Conservation (phyloP, 2,888 invertebrate species). For the Ornithoptera priamus region DNA sequence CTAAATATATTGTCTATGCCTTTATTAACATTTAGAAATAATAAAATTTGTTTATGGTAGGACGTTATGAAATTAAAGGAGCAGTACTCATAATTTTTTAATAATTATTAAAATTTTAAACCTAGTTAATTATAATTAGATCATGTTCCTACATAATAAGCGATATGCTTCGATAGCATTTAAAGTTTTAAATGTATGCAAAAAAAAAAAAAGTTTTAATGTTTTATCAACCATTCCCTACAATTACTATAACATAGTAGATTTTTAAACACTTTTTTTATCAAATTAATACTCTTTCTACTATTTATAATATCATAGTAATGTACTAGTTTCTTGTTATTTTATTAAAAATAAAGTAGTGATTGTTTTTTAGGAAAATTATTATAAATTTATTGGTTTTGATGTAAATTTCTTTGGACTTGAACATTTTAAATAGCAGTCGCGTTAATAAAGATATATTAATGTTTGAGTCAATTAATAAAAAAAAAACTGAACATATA, state of each 20-base stretch:
- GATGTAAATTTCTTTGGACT: no score
- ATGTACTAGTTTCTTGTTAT: no score
- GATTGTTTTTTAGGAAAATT: no score
- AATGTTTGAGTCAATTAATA: slow-evolving; percentile 5
- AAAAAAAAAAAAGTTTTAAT: neutral
- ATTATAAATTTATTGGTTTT: no score
- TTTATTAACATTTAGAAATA: slow-evolving; percentile 3
- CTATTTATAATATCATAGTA: no score
- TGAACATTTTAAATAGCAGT: no score
- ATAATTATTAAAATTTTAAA: neutral
- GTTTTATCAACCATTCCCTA: neutral
- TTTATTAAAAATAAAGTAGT: no score
- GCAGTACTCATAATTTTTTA: neutral
- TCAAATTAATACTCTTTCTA: no score
- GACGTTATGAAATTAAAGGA: neutral
- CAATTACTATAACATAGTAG: neutral
- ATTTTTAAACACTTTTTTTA: no score
- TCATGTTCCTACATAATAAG: slow-evolving; percentile 6
- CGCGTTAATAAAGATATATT: neutral
- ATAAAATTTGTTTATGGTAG: slow-evolving; percentile 6
- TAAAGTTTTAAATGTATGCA: neutral
- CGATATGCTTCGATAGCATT: slow-evolving; percentile 5
- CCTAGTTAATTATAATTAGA: neutral
- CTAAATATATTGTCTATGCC: neutral
- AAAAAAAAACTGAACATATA: neutral